phyloP scores from a whole-genome alignment of 2,888 invertebrate genomes.

The Tribolium freemani region DNA sequence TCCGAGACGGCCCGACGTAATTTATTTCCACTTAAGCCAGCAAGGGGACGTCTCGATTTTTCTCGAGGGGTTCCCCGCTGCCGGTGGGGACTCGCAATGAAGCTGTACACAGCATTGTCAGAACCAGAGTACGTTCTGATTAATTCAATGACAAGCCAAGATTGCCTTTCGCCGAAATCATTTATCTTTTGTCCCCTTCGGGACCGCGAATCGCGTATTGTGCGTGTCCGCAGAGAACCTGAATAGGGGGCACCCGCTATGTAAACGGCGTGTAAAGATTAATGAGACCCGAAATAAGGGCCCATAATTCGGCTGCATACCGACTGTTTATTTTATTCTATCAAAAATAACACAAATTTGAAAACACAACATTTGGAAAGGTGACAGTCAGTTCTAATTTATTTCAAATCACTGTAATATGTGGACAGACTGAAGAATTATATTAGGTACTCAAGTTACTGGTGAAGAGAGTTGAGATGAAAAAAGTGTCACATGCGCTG shows the following conservation, averaged over 20 bases:
- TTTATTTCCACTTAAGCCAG: conserved; percentile 55
- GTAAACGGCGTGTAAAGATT: conserved; percentile 49
- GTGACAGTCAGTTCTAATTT: no score
- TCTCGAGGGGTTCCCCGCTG: conserved; percentile 19
- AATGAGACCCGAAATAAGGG: conserved; percentile 22
- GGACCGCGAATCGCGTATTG: conserved; percentile 47
- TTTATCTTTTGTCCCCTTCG: conserved; percentile 56
- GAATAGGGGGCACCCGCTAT: conserved; percentile 46
- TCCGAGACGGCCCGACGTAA: conserved; percentile 42
- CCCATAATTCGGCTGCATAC: no score
- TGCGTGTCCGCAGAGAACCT: conserved; percentile 24
- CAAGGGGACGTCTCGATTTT: conserved; percentile 41
- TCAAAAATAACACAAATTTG: no score
- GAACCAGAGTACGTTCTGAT: conserved; percentile 57
- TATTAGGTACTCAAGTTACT: no score
- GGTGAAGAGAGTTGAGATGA: no score
- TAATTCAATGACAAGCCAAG: conserved; percentile 62
- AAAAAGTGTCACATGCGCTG: no score
- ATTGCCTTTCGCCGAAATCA: conserved; percentile 59
- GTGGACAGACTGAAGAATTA: no score
- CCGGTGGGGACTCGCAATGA: conserved; percentile 51
- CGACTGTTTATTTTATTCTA: no score
- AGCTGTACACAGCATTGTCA: conserved; percentile 59
- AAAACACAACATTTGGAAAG: no score
- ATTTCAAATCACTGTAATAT: no score